Conservation (phyloP, 2,797 vertebrate genomes). For the Ctenochaetus hawaiiensis region DNA sequence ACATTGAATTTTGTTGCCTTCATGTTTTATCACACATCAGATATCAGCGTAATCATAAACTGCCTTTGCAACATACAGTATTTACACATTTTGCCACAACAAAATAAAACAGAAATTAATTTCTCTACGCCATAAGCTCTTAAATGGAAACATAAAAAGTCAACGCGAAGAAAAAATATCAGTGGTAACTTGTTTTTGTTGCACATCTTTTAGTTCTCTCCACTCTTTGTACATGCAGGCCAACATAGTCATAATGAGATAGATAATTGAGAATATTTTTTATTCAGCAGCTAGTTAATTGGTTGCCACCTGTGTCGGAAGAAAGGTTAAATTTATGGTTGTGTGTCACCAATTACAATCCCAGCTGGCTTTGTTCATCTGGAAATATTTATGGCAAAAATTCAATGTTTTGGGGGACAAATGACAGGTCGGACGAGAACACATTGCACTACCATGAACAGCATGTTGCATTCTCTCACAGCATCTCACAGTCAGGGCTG, state of each 20-base stretch:
- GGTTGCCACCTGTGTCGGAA: slow-evolving; percentile 86
- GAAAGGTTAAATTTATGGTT: slow-evolving; percentile 89
- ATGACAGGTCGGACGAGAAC: slow-evolving; percentile 84
- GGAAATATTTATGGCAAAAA: slow-evolving; percentile 87
- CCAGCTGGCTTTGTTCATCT: slow-evolving; percentile 89
- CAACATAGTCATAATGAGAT: slow-evolving; percentile 86
- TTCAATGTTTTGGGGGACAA: slow-evolving; percentile 87
- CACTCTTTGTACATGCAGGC: slow-evolving; percentile 81
- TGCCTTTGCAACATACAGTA: neutral
- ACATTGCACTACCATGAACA: slow-evolving; percentile 69
- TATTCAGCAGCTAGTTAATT: slow-evolving; percentile 89
- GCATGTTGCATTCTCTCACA: slow-evolving; percentile 69
- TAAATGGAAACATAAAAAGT: slow-evolving; percentile 45
- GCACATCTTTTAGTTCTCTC: slow-evolving; percentile 71
- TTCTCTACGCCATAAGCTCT: slow-evolving; percentile 1
- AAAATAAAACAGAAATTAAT: slow-evolving; percentile 9
- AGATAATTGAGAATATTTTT: slow-evolving; percentile 89
- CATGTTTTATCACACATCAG: slow-evolving; percentile 13
- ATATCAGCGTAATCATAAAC: slow-evolving; percentile 22
- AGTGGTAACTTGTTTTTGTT: slow-evolving; percentile 61
- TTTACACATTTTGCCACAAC: neutral
- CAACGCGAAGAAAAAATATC: slow-evolving; percentile 45
- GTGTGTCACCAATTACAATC: slow-evolving; percentile 88
- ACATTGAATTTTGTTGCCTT: slow-evolving; percentile 8
- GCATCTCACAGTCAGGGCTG: slow-evolving; percentile 59